These are phyloP conservation scores for Smittia sp. DNA, from an alignment of 2,888 invertebrate genomes.

Conservation along the genomic window DNA sequence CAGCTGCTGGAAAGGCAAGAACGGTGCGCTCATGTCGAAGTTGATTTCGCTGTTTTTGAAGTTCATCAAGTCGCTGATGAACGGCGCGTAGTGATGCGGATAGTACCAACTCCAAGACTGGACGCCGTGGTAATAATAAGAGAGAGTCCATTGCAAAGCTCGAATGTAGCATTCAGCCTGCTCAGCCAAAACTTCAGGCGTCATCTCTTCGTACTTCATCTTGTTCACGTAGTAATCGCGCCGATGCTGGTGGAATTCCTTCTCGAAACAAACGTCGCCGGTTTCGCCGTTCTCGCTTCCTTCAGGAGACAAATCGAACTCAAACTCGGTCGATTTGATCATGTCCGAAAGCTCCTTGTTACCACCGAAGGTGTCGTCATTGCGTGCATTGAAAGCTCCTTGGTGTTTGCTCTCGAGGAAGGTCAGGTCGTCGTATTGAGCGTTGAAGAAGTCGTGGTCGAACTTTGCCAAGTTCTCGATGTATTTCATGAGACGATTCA, in stretches of 20 bases:
- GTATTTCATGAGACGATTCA: constrained; percentile 81
- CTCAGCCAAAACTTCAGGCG: constrained; percentile 69
- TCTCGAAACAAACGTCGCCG: constrained; percentile 58
- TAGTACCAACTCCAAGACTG: constrained; percentile 99
- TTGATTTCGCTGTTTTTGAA: constrained; percentile 75
- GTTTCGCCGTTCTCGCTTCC: constrained; percentile 43
- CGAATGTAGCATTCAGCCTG: constrained; percentile 88
- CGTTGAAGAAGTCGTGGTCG: constrained; percentile 73
- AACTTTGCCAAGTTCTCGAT: constrained; percentile 70
- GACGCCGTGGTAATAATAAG: constrained; percentile 95
- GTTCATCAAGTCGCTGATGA: constrained; percentile 85
- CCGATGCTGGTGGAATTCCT: constrained; percentile 82
- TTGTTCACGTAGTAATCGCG: constrained; percentile 90
- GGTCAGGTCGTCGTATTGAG: constrained; percentile 75
- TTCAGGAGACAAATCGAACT: constrained; percentile 42
- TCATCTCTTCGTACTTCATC: constrained; percentile 74
- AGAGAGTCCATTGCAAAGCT: constrained; percentile 94
- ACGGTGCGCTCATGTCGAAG: constrained; percentile 82
- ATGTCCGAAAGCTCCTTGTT: constrained; percentile 61
- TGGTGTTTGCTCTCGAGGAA: constrained; percentile 78
- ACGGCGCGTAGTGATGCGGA: constrained; percentile 96
- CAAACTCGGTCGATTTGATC: constrained; percentile 59
- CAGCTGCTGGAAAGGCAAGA: constrained; percentile 89
- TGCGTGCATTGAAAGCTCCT: constrained; percentile 51
- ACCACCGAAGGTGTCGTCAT: constrained; percentile 56